A percentile compares a stretch with the other conserved stretches of the same genome.
Evolutionary conservation across 2,113 vertebrate species (phyloP).

Genomic region (Clarias macrocephalus): DNA sequence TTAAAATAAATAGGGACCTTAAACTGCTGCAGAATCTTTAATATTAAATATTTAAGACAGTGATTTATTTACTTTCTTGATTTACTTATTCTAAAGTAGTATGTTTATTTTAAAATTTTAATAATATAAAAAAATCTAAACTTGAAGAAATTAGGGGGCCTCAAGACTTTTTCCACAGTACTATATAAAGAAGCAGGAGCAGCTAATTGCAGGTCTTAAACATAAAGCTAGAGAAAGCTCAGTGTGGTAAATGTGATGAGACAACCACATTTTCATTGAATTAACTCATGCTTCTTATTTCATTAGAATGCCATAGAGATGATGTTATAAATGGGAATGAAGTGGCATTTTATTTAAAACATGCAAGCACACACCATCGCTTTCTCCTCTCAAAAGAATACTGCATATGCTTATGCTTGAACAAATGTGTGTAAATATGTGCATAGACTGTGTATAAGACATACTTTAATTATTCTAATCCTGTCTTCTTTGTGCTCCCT

Average conservation of each 20-base stretch:
- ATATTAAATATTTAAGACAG: background rate
- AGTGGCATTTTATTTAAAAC: constrained; percentile 20
- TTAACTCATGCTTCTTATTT: constrained; percentile 29
- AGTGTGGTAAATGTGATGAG: constrained; percentile 19
- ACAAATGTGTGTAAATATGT: constrained; percentile 30
- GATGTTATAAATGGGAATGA: constrained; percentile 13
- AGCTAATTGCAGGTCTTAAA: background rate
- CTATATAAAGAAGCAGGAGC: background rate
- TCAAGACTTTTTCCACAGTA: background rate
- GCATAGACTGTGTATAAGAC: constrained; percentile 13
- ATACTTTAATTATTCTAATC: constrained; percentile 59
- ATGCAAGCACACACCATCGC: constrained; percentile 27
- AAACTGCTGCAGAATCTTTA: background rate
- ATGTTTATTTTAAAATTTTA: background rate
- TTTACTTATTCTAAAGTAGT: background rate
- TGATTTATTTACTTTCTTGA: background rate
- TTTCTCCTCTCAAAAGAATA: constrained; percentile 30
- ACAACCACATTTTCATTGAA: constrained; percentile 8
- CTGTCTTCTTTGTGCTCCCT: constrained; percentile 50
- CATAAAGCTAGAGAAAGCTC: constrained; percentile 2
- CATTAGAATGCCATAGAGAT: constrained; percentile 27
- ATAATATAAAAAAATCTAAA: background rate
- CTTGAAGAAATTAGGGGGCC: background rate
- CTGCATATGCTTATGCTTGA: background rate
- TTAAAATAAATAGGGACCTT: background rate